Conservation (phyloP, 2,113 vertebrate genomes). For the Sphyrna mokarran region DNA sequence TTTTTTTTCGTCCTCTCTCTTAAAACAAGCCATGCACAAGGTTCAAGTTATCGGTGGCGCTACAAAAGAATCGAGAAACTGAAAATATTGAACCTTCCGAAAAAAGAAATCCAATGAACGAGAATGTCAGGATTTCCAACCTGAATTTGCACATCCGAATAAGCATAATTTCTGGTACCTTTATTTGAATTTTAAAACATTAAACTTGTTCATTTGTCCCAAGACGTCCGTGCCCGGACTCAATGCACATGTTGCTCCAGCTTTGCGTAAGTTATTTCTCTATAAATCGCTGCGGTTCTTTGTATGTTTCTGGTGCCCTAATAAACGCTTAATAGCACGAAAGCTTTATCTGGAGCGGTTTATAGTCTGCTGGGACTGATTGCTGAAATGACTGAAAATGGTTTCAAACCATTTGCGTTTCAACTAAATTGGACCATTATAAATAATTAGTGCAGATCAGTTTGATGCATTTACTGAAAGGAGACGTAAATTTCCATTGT, state of each 20-base stretch:
- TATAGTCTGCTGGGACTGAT: conserved; percentile 29
- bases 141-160: not conserved
- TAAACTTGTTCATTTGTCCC: not conserved
- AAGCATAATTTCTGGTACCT: not conserved
- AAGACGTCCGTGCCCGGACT: not conserved
- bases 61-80: too few species aligned
- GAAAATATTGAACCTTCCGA: not conserved
- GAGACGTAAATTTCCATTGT: conserved; percentile 2
- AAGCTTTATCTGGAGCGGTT: not conserved
- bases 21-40: not conserved
- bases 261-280: conserved; percentile 18
- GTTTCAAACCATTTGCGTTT: conserved; percentile 34
- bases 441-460: conserved; percentile 31
- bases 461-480: conserved; percentile 16
- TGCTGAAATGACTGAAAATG: conserved; percentile 32
- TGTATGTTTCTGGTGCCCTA: conserved; percentile 15
- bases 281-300: conserved; percentile 30
- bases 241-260: not conserved
- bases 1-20: too few species aligned
- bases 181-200: not conserved
- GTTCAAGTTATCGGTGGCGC: too few species aligned
- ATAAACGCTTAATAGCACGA: conserved; percentile 26
- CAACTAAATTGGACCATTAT: conserved; percentile 35
- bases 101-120: not conserved
- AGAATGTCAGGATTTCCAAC: not conserved